Percentiles rank a stretch among this genome's conserved stretches.
phyloP scores from a whole-genome alignment of 1,140 invertebrate species.

The Panulirus ornatus region DNA sequence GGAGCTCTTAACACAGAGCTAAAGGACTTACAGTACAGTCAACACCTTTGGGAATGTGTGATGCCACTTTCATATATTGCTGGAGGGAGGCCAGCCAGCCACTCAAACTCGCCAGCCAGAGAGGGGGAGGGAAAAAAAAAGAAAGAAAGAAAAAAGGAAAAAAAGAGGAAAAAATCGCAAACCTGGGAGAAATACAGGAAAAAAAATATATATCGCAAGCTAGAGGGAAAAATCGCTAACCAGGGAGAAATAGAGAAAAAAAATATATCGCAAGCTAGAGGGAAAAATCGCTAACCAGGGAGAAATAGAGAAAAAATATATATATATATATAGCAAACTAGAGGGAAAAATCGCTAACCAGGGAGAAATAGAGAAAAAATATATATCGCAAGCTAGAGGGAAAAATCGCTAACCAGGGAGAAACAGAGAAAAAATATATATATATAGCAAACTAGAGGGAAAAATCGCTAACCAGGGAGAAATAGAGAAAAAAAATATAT shows the following conservation, averaged over 20 bases:
- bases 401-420: not conserved
- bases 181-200: not conserved
- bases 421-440: not conserved
- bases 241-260: not conserved
- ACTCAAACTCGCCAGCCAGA: not conserved
- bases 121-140: conserved; percentile 31
- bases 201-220: not conserved
- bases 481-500: not conserved
- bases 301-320: not conserved
- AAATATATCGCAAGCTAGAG: not conserved
- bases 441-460: not conserved
- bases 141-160: conserved; percentile 12
- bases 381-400: not conserved
- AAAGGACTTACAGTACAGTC: not conserved
- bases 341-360: not conserved
- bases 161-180: conserved; percentile 10
- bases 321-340: not conserved
- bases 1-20: too few relatives aligned
- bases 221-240: conserved; percentile 9
- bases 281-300: not conserved
- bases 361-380: not conserved
- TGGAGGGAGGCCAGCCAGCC: not conserved
- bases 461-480: not conserved
- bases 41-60: not conserved
- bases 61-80: too few relatives aligned